A percentile compares a stretch with the other conserved stretches of the same genome.
Conservation (phyloP, 2,888 invertebrate species). For the Drosophila kokeensis region DNA sequence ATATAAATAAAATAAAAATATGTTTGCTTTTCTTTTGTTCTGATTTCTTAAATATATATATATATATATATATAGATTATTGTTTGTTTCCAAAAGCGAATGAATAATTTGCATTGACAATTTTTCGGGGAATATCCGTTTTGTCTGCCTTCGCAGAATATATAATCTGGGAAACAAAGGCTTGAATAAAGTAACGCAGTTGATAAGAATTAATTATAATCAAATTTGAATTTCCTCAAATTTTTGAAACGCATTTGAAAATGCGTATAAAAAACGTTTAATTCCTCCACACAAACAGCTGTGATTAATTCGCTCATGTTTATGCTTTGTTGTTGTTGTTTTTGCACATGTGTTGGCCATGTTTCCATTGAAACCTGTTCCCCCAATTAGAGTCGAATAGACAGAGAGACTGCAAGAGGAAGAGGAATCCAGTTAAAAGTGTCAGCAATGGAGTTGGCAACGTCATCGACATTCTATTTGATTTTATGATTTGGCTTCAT, state of each 20-base stretch:
- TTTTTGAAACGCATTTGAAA: not conserved
- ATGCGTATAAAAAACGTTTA: not conserved
- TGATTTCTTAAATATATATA: slow-evolving; percentile 10
- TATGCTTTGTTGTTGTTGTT: slow-evolving; percentile 17
- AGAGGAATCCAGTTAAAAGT: slow-evolving; percentile 50
- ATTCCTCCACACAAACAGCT: not conserved
- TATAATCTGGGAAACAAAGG: slow-evolving; percentile 4
- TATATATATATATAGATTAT: not conserved
- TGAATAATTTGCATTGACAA: slow-evolving; percentile 54
- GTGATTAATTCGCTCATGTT: slow-evolving; percentile 39
- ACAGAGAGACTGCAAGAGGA: not conserved
- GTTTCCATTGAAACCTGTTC: slow-evolving; percentile 57
- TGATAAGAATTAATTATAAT: slow-evolving; percentile 5
- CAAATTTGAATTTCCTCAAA: slow-evolving; percentile 17
- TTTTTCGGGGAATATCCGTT: slow-evolving; percentile 50
- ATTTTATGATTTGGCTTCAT: slow-evolving; percentile 64
- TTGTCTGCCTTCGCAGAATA: slow-evolving; percentile 33
- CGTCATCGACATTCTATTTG: slow-evolving; percentile 48
- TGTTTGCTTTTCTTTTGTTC: slow-evolving; percentile 8
- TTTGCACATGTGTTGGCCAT: slow-evolving; percentile 12
- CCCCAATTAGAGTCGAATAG: slow-evolving; percentile 17
- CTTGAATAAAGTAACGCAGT: not conserved
- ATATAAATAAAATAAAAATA: slow-evolving; percentile 1
- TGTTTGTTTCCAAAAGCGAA: slow-evolving; percentile 23
- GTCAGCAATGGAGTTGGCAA: slow-evolving; percentile 48